Percentiles rank a stretch among this genome's conserved stretches.
phyloP scores from a whole-genome alignment of 2,888 invertebrate species.

The Nebria salina region DNA sequence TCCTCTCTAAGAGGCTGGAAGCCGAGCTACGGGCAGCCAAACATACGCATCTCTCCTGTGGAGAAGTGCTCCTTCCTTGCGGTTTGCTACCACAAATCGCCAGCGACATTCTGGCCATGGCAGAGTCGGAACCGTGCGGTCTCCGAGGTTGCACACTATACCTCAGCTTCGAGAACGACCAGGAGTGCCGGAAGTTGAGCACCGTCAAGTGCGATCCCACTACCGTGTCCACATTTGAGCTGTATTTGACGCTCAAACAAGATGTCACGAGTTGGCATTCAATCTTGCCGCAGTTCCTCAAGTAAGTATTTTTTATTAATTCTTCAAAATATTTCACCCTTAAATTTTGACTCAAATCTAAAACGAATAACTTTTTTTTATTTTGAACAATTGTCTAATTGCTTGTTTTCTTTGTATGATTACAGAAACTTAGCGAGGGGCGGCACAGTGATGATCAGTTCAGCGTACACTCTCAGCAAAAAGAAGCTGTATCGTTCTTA shows the following conservation, averaged over 20 bases:
- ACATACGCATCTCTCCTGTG: slow-evolving; percentile 81
- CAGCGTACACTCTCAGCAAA: slow-evolving; percentile 88
- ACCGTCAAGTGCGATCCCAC: slow-evolving; percentile 87
- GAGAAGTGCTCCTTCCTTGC: slow-evolving; percentile 86
- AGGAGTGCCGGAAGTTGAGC: slow-evolving; percentile 76
- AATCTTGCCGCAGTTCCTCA: slow-evolving; percentile 87
- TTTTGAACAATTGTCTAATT: slow-evolving; percentile 3
- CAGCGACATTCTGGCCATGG: slow-evolving; percentile 80
- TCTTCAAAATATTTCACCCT: neutral
- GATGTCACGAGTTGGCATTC: slow-evolving; percentile 88
- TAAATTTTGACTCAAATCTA: neutral
- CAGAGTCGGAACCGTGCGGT: slow-evolving; percentile 91
- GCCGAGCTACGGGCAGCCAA: slow-evolving; percentile 83
- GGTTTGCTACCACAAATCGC: slow-evolving; percentile 83
- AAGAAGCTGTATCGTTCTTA: slow-evolving; percentile 88
- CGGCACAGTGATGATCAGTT: slow-evolving; percentile 89
- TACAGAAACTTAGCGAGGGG: slow-evolving; percentile 85
- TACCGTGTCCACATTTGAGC: slow-evolving; percentile 90
- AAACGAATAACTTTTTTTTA: neutral
- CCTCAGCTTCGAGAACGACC: slow-evolving; percentile 81
- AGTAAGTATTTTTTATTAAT: slow-evolving; percentile 70
- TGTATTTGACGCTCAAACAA: slow-evolving; percentile 87
- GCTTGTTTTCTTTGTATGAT: slow-evolving; percentile 53
- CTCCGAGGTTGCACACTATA: slow-evolving; percentile 87
- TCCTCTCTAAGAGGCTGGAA: slow-evolving; percentile 80